Base-by-base conservation (phyloP, 2,888 invertebrate genomes). In the Hirtodrosophila alboralis region DNA sequence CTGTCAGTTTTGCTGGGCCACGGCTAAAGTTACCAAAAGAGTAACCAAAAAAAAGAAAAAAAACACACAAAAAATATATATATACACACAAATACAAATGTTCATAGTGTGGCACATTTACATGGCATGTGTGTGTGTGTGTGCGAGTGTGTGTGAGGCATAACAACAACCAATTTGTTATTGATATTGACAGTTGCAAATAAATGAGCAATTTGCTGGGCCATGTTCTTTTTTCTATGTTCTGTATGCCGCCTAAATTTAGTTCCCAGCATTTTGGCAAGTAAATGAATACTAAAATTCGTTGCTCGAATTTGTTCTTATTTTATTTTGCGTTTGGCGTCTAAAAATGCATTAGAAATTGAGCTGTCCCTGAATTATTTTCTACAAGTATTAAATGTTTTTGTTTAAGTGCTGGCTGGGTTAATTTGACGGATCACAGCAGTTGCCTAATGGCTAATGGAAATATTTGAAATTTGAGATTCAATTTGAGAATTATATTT, bases 151-250 rank as follows among this genome's bases (percentile, higher is more conserved):
- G 64, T 75, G 73, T 59, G 68, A 43, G 65, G 75, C 84, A 73
- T 81, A 83, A 80, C 84, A 86, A 85, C 86, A 85, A 70, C 70
- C 70, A 70, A 83, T 83, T 83, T 83, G 85, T 86, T 86, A 83
- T 86, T 84, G 87, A 83, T 86, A 83, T 83, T 86, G 83, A 83
- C 87, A 83, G 83, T 85, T 83, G 79, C 80, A 83, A 86, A 83
- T 86, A 83, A 83, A 83, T 83, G 85, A 83, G 81, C 81, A 84
- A 84, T 83, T 83, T 78, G 63, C 81, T 62, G 60, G 60, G 60
- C 70, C 62, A 60, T 70, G 70, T 52, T 74, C 57, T 48, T 51
- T 53, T 28, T 49, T 28, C 26, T 28, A 30, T 49, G 27, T 28
- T 54, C 28, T 40, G 41, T 52, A 49, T 37, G 74, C 69, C n/a